A percentile compares a stretch with the other conserved stretches of the same genome.
Evolutionary conservation across 1,140 invertebrate genomes (phyloP).

Genomic region (Penaeus indicus): DNA sequence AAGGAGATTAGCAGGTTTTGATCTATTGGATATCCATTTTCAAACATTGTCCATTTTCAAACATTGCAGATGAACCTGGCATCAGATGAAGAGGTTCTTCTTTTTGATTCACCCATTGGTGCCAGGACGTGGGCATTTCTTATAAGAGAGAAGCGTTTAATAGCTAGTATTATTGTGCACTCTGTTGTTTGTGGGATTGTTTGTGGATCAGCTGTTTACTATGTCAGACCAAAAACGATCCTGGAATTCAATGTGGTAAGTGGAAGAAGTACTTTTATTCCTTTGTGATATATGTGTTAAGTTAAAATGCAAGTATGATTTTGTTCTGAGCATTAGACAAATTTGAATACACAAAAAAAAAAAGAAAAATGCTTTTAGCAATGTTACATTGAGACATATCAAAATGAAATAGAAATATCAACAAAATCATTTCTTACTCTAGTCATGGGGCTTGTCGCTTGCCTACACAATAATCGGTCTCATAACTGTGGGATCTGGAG

Average conservation of each 20-base stretch:
- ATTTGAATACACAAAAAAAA: neutral
- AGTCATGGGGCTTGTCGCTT: slow-evolving; percentile 47
- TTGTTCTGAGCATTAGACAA: neutral
- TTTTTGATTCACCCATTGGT: slow-evolving; percentile 50
- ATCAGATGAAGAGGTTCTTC: slow-evolving; percentile 45
- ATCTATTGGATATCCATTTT: neutral
- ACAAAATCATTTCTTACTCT: neutral
- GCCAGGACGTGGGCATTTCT: slow-evolving; percentile 55
- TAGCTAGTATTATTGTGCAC: slow-evolving; percentile 21
- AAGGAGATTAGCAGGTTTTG: neutral
- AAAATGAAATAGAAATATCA: neutral
- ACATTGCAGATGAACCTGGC: slow-evolving; percentile 38
- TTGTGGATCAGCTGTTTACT: slow-evolving; percentile 32
- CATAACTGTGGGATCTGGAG: slow-evolving; percentile 32
- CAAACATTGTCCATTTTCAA: neutral
- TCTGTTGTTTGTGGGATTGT: slow-evolving; percentile 38
- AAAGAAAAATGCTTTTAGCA: neutral
- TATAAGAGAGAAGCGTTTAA: slow-evolving; percentile 40
- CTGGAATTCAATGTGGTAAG: slow-evolving; percentile 37
- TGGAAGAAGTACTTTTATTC: neutral
- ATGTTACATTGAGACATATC: neutral
- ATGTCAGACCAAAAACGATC: slow-evolving; percentile 32
- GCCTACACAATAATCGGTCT: slow-evolving; percentile 37
- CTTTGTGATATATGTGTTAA: neutral
- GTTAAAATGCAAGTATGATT: neutral